These are phyloP conservation scores for Hypomesus transpacificus DNA, from an alignment of 2,113 vertebrate genomes.

Conservation along the genomic window DNA sequence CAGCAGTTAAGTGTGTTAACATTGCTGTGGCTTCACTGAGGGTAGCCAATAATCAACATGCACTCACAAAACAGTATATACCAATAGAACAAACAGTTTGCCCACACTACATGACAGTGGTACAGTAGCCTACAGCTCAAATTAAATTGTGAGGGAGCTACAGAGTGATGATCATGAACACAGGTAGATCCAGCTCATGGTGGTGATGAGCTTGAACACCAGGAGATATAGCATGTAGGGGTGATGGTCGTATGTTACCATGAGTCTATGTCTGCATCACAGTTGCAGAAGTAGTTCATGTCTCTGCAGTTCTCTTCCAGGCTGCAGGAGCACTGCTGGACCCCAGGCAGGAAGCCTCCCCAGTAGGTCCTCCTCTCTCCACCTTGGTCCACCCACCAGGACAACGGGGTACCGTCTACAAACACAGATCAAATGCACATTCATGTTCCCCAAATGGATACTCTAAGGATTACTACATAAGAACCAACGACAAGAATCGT, in stretches of 20 bases:
- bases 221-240: no score
- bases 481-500: neutral
- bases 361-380: constrained; percentile 81
- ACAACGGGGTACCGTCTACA: constrained; percentile 79
- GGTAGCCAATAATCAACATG: no score
- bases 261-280: constrained; percentile 81
- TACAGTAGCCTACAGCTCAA: no score
- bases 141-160: no score
- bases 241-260: constrained; percentile 69
- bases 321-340: constrained; percentile 84
- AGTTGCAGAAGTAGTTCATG: constrained; percentile 83
- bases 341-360: constrained; percentile 79
- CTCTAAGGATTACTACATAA: neutral
- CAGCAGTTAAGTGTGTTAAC: no score
- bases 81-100: no score
- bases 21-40: no score
- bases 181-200: no score
- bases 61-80: no score
- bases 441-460: neutral
- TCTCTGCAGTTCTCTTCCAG: constrained; percentile 83
- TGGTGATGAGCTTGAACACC: neutral
- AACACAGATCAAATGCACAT: constrained; percentile 30
- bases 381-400: constrained; percentile 82
- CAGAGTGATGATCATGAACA: no score
- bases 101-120: no score